phyloP scores from a whole-genome alignment of 2,888 invertebrate species.

The Timema podura region DNA sequence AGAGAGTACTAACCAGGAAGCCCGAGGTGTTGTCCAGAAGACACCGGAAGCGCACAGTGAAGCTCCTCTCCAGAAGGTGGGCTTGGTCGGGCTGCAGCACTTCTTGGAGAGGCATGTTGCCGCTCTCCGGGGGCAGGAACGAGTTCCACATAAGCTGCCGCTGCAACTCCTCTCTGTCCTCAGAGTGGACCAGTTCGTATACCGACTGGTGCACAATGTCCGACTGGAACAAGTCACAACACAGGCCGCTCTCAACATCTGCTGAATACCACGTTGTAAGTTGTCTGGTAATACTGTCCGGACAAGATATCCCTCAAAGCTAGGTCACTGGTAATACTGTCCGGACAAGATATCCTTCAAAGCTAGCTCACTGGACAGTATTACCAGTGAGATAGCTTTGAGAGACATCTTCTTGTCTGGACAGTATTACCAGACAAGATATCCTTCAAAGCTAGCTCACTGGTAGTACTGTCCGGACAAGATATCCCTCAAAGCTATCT shows the following conservation, averaged over 20 bases:
- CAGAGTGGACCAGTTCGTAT: constrained; percentile 97
- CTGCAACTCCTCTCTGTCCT: constrained; percentile 96
- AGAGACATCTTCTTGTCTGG: no score
- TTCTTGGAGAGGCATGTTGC: constrained; percentile 78
- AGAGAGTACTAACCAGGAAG: constrained; percentile 65
- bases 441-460: no score
- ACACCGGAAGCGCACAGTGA: constrained; percentile 98
- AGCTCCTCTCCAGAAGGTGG: constrained; percentile 89
- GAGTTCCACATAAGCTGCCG: constrained; percentile 94
- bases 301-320: no score
- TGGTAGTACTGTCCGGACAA: no score
- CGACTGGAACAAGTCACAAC: constrained; percentile 59
- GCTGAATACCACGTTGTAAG: neutral
- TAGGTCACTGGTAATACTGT: no score
- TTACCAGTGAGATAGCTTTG: no score
- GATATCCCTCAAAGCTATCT: no score
- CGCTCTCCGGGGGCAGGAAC: constrained; percentile 70
- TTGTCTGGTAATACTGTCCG: neutral
- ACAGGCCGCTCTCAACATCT: neutral
- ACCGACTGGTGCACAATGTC: constrained; percentile 99
- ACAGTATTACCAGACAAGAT: no score
- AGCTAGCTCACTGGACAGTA: no score
- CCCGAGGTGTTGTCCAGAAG: constrained; percentile 99
- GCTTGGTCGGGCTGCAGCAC: constrained; percentile 84
- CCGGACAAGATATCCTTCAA: neutral